A percentile compares a stretch with the other conserved stretches of the same genome.
Conservation (phyloP, 1,140 invertebrate species). For the Aethina tumida region DNA sequence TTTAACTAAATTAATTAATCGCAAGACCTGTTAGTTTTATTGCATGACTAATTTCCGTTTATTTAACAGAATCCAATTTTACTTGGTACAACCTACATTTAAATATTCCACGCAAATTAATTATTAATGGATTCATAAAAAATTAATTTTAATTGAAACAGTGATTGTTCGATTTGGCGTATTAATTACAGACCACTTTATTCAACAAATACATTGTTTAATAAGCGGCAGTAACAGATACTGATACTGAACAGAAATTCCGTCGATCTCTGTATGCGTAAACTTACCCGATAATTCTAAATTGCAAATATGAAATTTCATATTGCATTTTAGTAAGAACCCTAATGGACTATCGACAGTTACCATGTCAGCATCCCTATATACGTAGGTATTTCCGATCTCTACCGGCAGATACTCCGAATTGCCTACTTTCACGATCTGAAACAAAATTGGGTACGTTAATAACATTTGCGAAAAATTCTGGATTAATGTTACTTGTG, state of each 20-base stretch:
- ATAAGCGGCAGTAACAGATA: no score
- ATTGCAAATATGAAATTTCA: conserved; percentile 45
- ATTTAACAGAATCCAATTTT: not conserved
- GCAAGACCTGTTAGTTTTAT: not conserved
- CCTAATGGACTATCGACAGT: conserved; percentile 44
- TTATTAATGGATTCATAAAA: no score
- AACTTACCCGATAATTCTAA: conserved; percentile 40
- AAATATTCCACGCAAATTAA: no score
- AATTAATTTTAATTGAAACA: no score
- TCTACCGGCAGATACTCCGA: conserved; percentile 36
- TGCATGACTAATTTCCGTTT: not conserved
- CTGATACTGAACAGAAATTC: no score
- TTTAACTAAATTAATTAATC: no score
- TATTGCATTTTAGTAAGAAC: conserved; percentile 51
- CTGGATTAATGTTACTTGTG: not conserved
- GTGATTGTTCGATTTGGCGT: no score
- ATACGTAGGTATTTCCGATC: conserved; percentile 44
- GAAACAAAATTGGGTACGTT: conserved; percentile 5
- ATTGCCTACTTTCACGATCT: conserved; percentile 22
- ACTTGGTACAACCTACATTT: not conserved
- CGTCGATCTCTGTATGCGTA: no score
- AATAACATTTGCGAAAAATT: no score
- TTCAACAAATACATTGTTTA: no score
- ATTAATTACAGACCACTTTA: no score
- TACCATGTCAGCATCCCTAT: conserved; percentile 48